These are phyloP conservation scores for Trogon surrucura DNA, from an alignment of 2,113 vertebrate species.

Conservation along the genomic window DNA sequence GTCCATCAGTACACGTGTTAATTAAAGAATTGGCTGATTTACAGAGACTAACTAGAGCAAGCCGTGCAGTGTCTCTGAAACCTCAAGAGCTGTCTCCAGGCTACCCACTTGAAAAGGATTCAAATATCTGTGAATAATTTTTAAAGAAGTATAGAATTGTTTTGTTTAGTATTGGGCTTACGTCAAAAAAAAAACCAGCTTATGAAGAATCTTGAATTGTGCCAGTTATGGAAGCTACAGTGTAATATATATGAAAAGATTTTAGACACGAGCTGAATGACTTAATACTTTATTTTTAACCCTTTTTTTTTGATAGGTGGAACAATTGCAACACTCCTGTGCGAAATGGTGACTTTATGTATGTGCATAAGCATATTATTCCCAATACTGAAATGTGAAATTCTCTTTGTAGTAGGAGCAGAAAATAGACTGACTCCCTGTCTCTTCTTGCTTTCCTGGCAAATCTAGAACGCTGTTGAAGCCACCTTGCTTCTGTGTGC, in stretches of 20 bases:
- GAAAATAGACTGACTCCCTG: not conserved
- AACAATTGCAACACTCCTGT: conserved; percentile 90
- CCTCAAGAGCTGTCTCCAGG: not conserved
- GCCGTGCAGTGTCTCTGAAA: not conserved
- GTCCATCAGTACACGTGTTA: not conserved
- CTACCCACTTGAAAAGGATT: not conserved
- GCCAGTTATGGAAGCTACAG: not conserved
- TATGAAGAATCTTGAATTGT: not conserved
- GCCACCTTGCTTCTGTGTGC: conserved; percentile 23
- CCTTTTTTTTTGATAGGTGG: conserved; percentile 90
- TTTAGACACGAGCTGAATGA: not conserved
- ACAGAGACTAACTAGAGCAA: not conserved
- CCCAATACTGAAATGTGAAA: not conserved
- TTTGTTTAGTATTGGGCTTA: not conserved
- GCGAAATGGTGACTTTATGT: conserved; percentile 92
- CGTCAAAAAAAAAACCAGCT: not conserved
- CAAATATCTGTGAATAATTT: not conserved
- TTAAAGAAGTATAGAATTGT: not conserved
- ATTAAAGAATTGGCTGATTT: not conserved
- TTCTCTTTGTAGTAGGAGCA: not conserved
- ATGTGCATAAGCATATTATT: conserved; percentile 73
- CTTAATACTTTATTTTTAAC: not conserved
- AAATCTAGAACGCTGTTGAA: not conserved
- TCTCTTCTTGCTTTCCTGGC: conserved; percentile 13
- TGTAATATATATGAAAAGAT: not conserved